Percentiles rank a stretch among this genome's conserved stretches.
Conservation (phyloP, 30 jellyfish, hydroid and myxozoan species). For the Haliclystus octoradiatus region DNA sequence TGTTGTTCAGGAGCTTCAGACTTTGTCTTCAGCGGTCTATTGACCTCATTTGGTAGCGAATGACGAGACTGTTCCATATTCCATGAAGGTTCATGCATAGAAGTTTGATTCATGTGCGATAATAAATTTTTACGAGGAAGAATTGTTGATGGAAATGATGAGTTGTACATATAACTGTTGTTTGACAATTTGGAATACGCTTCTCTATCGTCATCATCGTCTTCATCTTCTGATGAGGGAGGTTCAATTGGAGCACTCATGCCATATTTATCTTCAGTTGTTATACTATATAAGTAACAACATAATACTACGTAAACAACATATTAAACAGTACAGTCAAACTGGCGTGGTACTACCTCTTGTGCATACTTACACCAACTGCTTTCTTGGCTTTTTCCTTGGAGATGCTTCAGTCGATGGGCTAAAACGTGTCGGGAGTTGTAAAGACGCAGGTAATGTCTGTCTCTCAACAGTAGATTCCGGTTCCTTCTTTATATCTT, state of each 20-base stretch:
- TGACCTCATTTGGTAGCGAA: no score
- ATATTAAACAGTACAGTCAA: background rate
- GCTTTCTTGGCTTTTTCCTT: slow-evolving; percentile 89
- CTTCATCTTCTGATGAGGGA: slow-evolving; percentile 44
- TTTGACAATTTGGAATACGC: background rate
- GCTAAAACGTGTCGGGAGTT: background rate
- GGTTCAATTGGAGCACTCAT: slow-evolving; percentile 55
- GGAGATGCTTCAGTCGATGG: slow-evolving; percentile 82
- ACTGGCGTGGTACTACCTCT: background rate
- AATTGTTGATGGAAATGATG: background rate
- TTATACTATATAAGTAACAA: slow-evolving; percentile 27
- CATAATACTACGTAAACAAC: background rate
- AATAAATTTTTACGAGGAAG: background rate
- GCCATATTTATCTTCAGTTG: slow-evolving; percentile 89
- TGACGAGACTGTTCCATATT: no score
- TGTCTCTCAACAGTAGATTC: background rate
- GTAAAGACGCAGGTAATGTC: background rate
- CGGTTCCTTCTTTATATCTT: background rate
- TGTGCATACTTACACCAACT: slow-evolving; percentile 57
- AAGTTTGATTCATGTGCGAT: no score
- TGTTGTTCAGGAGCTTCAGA: no score
- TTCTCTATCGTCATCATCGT: slow-evolving; percentile 16
- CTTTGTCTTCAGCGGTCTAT: no score
- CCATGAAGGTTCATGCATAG: no score
- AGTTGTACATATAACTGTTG: background rate